These are phyloP conservation scores for Sinopyrophorus schimmeli DNA, from an alignment of 2,888 invertebrate genomes.

Conservation along the genomic window DNA sequence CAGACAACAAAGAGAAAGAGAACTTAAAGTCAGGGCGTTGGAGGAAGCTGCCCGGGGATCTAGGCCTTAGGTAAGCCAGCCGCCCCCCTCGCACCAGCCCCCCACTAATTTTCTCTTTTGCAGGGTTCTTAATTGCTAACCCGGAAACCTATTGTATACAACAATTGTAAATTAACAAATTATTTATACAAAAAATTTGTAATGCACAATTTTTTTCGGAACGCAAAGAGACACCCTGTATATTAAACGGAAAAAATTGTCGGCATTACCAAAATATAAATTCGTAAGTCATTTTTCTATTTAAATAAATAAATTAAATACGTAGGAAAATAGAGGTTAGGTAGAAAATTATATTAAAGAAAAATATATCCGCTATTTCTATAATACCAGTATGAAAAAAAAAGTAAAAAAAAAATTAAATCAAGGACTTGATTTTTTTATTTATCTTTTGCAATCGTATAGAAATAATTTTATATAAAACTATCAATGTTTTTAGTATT, in stretches of 20 bases:
- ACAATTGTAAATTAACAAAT: no score
- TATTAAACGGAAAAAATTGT: conserved; percentile 1
- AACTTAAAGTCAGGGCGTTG: conserved; percentile 81
- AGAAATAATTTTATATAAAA: conserved; percentile 27
- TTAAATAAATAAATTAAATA: conserved; percentile 24
- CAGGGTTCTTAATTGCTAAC: no score
- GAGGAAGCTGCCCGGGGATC: conserved; percentile 83
- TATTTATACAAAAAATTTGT: no score
- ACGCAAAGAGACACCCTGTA: no score
- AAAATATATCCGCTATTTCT: conserved; percentile 27
- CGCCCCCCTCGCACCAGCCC: conserved; percentile 1
- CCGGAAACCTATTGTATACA: not conserved
- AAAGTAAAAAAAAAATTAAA: no score
- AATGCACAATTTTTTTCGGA: no score
- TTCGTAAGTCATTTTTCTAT: conserved; percentile 17
- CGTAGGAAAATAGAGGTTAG: conserved; percentile 15
- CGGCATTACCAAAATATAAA: conserved; percentile 9
- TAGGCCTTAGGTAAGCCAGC: conserved; percentile 54
- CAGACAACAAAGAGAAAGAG: conserved; percentile 78
- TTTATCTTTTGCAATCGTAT: conserved; percentile 28
- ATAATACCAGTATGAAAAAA: conserved; percentile 17
- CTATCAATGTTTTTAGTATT: conserved; percentile 28
- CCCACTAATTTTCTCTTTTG: conserved; percentile 2
- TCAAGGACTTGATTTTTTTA: conserved; percentile 24
- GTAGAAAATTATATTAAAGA: conserved; percentile 21